Evolutionary conservation across 2,113 vertebrate species (phyloP).

Genomic region (Haemorhous mexicanus): DNA sequence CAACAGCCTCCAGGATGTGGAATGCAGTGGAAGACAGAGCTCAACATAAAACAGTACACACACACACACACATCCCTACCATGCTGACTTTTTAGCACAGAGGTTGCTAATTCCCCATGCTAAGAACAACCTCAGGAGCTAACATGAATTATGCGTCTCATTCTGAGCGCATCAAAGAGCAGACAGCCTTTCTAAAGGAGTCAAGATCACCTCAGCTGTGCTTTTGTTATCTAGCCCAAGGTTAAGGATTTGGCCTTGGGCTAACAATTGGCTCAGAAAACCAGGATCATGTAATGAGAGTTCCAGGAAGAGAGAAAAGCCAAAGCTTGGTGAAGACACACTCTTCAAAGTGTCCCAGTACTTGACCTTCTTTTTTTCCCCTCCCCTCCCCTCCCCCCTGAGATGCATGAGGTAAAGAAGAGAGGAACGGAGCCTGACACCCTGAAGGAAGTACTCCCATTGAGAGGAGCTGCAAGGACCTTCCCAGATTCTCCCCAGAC

Average conservation of each 20-base stretch:
- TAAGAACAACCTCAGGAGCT: conserved; percentile 23
- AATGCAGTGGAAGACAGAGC: background rate
- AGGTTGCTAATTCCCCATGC: conserved; percentile 43
- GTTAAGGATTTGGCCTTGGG: conserved; percentile 56
- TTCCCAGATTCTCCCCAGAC: background rate
- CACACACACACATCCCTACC: background rate
- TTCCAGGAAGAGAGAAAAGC: conserved; percentile 37
- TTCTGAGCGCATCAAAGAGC: conserved; percentile 44
- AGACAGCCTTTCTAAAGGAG: conserved; percentile 49
- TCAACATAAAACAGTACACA: background rate
- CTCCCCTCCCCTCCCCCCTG: fast-evolving
- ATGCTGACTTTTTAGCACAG: background rate
- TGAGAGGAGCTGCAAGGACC: background rate
- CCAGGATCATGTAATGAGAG: conserved; percentile 30
- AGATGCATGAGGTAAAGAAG: background rate
- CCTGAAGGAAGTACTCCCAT: background rate
- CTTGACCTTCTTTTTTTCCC: background rate
- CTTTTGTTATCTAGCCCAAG: conserved; percentile 60
- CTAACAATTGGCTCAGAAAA: conserved; percentile 55
- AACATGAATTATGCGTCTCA: conserved; percentile 28
- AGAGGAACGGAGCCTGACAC: background rate
- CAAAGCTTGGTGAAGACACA: conserved; percentile 13
- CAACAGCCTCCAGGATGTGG: background rate
- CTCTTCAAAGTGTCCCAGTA: conserved; percentile 33
- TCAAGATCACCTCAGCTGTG: conserved; percentile 59